Evolutionary conservation across 2,113 vertebrate genomes (phyloP).

Genomic region (Lophura nycthemera): DNA sequence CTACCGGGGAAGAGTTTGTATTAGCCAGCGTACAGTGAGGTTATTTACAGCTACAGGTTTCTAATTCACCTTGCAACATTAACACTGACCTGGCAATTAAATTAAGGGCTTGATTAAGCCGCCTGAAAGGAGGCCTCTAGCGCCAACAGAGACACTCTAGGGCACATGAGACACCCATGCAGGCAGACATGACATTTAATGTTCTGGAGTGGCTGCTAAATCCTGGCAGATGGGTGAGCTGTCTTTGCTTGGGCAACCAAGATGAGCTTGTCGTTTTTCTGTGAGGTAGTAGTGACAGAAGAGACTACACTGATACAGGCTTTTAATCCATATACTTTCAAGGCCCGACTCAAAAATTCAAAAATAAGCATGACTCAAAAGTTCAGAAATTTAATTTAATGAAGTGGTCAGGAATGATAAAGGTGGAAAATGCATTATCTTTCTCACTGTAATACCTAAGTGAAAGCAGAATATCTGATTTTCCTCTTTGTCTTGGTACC

Average conservation of each 20-base stretch:
- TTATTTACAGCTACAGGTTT: no score
- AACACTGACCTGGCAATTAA: fast-evolving
- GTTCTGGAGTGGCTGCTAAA: neutral
- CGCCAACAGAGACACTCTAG: neutral
- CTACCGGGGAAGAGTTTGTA: neutral
- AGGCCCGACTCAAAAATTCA: neutral
- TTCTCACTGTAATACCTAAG: neutral
- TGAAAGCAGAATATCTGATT: neutral
- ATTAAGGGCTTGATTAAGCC: neutral
- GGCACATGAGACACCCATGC: fast-evolving
- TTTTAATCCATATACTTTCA: neutral
- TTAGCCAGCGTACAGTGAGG: no score
- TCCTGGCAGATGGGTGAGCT: fast-evolving
- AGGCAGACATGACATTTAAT: neutral
- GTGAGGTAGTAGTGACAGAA: neutral
- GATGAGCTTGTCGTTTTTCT: neutral
- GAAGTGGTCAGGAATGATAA: neutral
- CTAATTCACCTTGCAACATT: neutral
- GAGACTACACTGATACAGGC: neutral
- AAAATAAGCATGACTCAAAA: neutral
- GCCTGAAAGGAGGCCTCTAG: neutral
- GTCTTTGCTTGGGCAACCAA: neutral
- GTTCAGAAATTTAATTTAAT: neutral
- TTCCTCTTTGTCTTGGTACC: neutral
- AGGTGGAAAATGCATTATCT: neutral